A percentile compares a stretch with the other conserved stretches of the same genome.
These are phyloP conservation scores for Heliangelus exortis DNA, from an alignment of 2,797 vertebrate species.

Conservation along the genomic window DNA sequence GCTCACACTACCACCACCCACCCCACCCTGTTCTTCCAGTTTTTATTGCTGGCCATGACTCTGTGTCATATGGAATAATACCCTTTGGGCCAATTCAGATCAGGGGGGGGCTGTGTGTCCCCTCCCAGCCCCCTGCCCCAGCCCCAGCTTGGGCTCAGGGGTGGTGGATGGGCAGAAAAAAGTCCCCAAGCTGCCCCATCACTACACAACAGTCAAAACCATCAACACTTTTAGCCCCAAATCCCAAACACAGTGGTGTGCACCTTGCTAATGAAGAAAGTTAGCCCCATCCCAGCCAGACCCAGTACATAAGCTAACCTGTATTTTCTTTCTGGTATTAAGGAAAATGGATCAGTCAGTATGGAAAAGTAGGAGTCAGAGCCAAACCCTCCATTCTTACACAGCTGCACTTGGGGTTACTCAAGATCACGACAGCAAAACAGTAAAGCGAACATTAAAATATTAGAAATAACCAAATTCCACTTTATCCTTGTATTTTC, in stretches of 20 bases:
- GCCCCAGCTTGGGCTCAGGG: neutral
- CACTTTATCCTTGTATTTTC: neutral
- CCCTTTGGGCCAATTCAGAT: neutral
- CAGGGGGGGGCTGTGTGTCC: neutral
- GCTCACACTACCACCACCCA: too few species aligned
- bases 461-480: neutral
- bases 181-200: neutral
- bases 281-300: neutral
- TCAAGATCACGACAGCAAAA: neutral
- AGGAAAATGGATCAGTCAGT: neutral
- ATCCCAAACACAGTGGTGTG: neutral
- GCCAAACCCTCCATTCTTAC: neutral
- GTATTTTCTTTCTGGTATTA: neutral
- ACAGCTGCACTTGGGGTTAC: neutral
- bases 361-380: neutral
- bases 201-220: neutral
- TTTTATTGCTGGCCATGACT: neutral
- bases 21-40: neutral
- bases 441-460: neutral
- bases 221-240: neutral
- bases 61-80: rapidly evolving
- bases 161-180: neutral
- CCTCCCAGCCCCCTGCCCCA: neutral
- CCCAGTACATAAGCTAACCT: neutral
- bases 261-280: neutral